Evolutionary conservation across 2,113 vertebrate genomes (phyloP).

Genomic region (Daphoenositta chrysoptera): DNA sequence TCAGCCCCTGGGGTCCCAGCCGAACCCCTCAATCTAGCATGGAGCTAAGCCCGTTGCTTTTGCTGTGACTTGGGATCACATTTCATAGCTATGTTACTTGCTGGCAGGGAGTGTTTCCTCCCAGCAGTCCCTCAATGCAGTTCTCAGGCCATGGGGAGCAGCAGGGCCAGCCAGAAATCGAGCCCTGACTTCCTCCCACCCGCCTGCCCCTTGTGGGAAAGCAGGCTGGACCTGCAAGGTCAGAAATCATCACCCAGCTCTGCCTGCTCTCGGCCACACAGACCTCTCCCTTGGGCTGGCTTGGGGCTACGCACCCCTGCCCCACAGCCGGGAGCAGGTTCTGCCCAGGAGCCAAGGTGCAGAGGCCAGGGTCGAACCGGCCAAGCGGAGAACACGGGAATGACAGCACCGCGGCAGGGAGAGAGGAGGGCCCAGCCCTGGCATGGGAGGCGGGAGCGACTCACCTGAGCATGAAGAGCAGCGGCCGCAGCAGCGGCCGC

Average conservation of each 20-base stretch:
- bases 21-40: neutral
- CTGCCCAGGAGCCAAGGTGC: neutral
- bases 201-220: neutral
- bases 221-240: neutral
- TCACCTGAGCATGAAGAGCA: slow-evolving; percentile 96
- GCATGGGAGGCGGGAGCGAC: rapidly evolving
- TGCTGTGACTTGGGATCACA: neutral
- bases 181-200: neutral
- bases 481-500: slow-evolving; percentile 87
- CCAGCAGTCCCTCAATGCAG: neutral
- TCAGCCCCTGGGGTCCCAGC: neutral
- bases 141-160: neutral
- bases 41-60: rapidly evolving
- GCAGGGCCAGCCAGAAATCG: neutral
- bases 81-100: neutral
- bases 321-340: neutral
- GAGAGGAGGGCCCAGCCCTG: neutral
- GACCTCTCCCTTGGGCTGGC: neutral
- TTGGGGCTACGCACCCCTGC: neutral
- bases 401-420: rapidly evolving
- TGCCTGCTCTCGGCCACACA: rapidly evolving
- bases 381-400: neutral
- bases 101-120: neutral
- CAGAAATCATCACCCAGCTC: neutral
- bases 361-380: neutral